A percentile compares a stretch with the other conserved stretches of the same genome.
Evolutionary conservation across 1,140 invertebrate species (phyloP).

Genomic region (Lordiphosa clarofinis): DNA sequence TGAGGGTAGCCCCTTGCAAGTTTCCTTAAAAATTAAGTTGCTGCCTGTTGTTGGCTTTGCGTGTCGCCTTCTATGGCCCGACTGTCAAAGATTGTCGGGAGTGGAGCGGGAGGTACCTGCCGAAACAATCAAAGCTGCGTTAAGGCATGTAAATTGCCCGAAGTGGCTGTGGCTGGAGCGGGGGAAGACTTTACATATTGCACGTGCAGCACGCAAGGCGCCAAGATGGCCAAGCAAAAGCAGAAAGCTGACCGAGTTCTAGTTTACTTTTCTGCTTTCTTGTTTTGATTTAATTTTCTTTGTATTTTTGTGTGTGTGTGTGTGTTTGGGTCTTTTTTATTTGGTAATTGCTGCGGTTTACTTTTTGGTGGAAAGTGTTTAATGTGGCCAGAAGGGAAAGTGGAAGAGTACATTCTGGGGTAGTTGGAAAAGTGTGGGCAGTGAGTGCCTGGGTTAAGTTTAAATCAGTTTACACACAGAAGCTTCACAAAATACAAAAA

Average conservation of each 20-base stretch:
- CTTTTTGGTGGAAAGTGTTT: conserved; percentile 1
- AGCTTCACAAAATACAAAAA: too few species aligned
- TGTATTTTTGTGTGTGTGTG: not conserved
- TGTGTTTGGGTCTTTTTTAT: conserved; percentile 4
- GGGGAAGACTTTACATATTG: conserved; percentile 17
- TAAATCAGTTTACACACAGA: too few species aligned
- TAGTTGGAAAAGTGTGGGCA: too few species aligned
- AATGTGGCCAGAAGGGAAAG: not conserved
- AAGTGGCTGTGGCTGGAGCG: conserved; percentile 17
- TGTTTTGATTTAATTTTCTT: conserved; percentile 18
- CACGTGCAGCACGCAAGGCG: conserved; percentile 47
- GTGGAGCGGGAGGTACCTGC: conserved; percentile 2
- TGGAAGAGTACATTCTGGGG: not conserved
- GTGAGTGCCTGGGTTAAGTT: too few species aligned
- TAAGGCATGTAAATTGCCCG: conserved; percentile 24
- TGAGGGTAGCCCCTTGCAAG: too few species aligned
- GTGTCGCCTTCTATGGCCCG: conserved; percentile 19
- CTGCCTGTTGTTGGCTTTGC: conserved; percentile 34
- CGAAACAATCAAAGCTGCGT: conserved; percentile 47
- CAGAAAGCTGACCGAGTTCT: conserved; percentile 45
- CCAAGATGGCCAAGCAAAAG: conserved; percentile 37
- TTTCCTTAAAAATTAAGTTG: conserved; percentile 41
- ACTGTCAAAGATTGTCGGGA: conserved; percentile 13
- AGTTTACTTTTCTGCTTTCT: conserved; percentile 25
- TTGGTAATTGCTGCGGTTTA: conserved; percentile 45